These are phyloP conservation scores for Brenthis ino DNA, from an alignment of 2,888 invertebrate genomes.

Conservation along the genomic window DNA sequence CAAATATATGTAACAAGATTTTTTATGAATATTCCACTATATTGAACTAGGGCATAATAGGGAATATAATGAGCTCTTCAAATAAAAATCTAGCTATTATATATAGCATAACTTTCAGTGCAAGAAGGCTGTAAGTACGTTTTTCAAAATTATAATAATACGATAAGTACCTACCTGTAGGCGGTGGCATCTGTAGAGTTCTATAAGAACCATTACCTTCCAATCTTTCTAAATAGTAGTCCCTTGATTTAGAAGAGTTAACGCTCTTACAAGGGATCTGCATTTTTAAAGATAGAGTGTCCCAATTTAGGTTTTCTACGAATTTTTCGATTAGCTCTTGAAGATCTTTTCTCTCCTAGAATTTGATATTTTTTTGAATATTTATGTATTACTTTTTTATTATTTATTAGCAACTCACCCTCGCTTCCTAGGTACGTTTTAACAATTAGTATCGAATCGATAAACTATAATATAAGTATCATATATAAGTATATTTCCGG, in stretches of 20 bases:
- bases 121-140: neutral
- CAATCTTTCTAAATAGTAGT: constrained; percentile 63
- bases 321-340: constrained; percentile 56
- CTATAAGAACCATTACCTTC: constrained; percentile 65
- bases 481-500: no score
- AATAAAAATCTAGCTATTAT: no score
- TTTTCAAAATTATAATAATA: no score
- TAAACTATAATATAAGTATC: no score
- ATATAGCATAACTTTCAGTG: no score
- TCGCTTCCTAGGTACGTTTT: no score
- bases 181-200: constrained; percentile 61
- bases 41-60: no score
- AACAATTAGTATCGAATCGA: no score
- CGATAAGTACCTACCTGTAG: constrained; percentile 54
- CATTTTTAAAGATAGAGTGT: constrained; percentile 62
- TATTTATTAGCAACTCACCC: no score
- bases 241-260: constrained; percentile 51
- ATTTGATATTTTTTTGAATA: neutral
- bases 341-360: constrained; percentile 59
- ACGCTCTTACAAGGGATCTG: constrained; percentile 59
- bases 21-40: no score
- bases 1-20: no score
- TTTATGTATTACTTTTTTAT: neutral
- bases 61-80: no score
- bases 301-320: constrained; percentile 65